Base-by-base conservation (phyloP, 1,140 invertebrate genomes). In the Pogonomyrmex barbatus region DNA sequence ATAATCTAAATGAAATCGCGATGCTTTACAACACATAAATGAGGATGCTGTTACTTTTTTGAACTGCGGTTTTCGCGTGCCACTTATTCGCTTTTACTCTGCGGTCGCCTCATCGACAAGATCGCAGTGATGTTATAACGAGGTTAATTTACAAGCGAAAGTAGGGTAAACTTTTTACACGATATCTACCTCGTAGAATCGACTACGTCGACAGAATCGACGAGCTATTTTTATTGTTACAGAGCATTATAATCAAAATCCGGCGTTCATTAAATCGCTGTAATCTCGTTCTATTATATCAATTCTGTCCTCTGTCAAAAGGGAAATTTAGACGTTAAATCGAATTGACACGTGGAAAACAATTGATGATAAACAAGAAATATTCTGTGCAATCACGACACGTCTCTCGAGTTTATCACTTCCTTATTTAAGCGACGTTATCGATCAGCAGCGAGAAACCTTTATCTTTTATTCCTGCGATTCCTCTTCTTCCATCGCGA, bases 151-250 rank as follows among this genome's bases (percentile, higher is more conserved):
- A n/a, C 79, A 60, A 62, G 79, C 79, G 39, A 83, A 83, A 83
- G 79, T 83, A 83, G 79, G 79, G 45, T 83, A 83, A 83, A 73
- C 68, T 83, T 83, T 83, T 82, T 71, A 68, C 77, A 4, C 60
- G n/a, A 4, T 56, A 73, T 63, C 17, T 73, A 17, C 42, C 52
- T 50, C 17, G n/a, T 60, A 36, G 42, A 73, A 60, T 60, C 79
- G 33, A 83, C 54, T 62, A n/a, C n/a, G n/a, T n/a, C n/a, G n/a
- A n/a, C n/a, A n/a, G n/a, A n/a, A n/a, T n/a, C n/a, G 30, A 39
- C 42, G 24, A 6, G 68, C 68, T 83, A 83, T 83, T 83, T 83
- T 83, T 83, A 83, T 62, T 60, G 17, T 83, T 60, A 75, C 30
- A 17, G 10, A 9, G 10, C 36, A 75, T 50, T 47, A 60, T 75